A percentile compares a stretch with the other conserved stretches of the same genome.
These are phyloP conservation scores for Melanchra persicariae DNA, from an alignment of 2,888 invertebrate genomes.

Conservation along the genomic window DNA sequence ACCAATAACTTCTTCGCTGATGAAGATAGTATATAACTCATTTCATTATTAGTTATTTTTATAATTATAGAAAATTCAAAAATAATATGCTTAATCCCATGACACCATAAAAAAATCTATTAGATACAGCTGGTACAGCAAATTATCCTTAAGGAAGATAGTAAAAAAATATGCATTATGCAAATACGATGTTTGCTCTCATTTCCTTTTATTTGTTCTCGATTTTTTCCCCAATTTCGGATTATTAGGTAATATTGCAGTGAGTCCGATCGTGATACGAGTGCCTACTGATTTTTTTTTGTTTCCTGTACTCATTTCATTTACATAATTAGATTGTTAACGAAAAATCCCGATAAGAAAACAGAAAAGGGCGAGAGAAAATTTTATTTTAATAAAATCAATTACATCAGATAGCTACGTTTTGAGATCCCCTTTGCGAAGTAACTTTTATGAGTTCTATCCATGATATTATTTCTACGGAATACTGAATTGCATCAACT, in stretches of 20 bases:
- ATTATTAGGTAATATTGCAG: conserved; percentile 47
- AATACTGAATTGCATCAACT: background rate
- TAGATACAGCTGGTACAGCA: background rate
- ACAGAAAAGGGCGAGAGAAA: background rate
- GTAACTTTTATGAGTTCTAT: conserved; percentile 3
- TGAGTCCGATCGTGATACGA: conserved; percentile 21
- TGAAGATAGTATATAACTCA: too few species aligned
- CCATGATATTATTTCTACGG: background rate
- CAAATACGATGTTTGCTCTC: conserved; percentile 33
- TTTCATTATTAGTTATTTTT: too few species aligned
- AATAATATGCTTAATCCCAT: too few species aligned
- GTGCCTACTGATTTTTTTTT: conserved; percentile 15
- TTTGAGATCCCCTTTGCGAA: conserved; percentile 4
- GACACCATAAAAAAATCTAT: background rate
- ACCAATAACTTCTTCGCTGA: too few species aligned
- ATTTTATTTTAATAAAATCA: conserved; percentile 33
- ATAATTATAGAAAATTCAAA: too few species aligned
- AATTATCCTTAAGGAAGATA: conserved; percentile 5
- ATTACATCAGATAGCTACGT: conserved; percentile 12
- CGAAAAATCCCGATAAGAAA: conserved; percentile 22
- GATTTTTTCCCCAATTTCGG: conserved; percentile 43
- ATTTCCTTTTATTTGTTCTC: conserved; percentile 46
- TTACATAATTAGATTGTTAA: conserved; percentile 40
- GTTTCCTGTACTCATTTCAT: conserved; percentile 37
- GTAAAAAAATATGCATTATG: conserved; percentile 34